phyloP scores from a whole-genome alignment of 2,797 vertebrate genomes.

The Notolepis coatsorum region DNA sequence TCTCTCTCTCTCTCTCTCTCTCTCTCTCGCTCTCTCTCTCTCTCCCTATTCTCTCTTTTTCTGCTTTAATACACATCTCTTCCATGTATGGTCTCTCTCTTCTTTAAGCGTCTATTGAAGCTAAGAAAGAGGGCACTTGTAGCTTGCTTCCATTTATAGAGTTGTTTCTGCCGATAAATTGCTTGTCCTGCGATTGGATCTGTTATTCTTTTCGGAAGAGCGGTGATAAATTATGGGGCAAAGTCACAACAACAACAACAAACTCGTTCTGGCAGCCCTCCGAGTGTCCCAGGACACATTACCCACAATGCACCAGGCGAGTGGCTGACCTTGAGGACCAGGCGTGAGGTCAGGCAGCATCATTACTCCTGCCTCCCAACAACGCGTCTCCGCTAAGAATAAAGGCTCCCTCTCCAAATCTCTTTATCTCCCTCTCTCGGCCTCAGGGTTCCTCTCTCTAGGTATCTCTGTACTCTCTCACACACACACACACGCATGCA shows the following conservation, averaged over 20 bases:
- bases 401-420: conserved; percentile 33
- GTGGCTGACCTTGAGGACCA: conserved; percentile 79
- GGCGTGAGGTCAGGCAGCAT: conserved; percentile 74
- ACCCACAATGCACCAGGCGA: conserved; percentile 76
- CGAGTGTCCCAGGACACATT: conserved; percentile 67
- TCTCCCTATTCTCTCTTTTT: background rate
- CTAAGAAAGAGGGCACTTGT: conserved; percentile 8
- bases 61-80: background rate
- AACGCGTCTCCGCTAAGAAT: conserved; percentile 73
- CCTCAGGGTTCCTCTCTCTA: background rate
- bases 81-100: conserved; percentile 6
- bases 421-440: background rate
- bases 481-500: background rate
- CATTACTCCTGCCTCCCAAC: conserved; percentile 72
- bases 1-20: conserved; percentile 8
- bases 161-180: conserved; percentile 38
- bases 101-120: conserved; percentile 21
- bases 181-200: conserved; percentile 52
- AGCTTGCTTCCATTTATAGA: conserved; percentile 17
- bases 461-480: conserved; percentile 5
- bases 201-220: conserved; percentile 53
- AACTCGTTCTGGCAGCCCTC: conserved; percentile 68
- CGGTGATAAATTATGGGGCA: conserved; percentile 74
- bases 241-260: conserved; percentile 75
- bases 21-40: background rate